A percentile compares a stretch with the other conserved stretches of the same genome.
phyloP scores from a whole-genome alignment of 2,797 vertebrate species.

The Selene dorsalis region DNA sequence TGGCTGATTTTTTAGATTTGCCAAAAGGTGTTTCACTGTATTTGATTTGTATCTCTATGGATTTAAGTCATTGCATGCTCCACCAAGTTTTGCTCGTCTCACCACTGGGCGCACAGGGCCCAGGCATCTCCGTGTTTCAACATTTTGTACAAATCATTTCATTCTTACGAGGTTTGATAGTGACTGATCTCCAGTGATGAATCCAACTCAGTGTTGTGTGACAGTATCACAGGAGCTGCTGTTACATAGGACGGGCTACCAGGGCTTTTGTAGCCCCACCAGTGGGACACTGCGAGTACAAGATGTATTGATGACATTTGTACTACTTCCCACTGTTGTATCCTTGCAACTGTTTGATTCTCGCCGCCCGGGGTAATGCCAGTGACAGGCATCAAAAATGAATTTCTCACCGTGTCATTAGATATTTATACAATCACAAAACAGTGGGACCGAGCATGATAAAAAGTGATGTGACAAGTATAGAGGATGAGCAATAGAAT shows the following conservation, averaged over 20 bases:
- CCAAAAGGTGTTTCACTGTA: background rate
- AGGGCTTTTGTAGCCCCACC: slow-evolving; percentile 28
- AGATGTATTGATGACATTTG: slow-evolving; percentile 62
- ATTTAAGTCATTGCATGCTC: slow-evolving; percentile 28
- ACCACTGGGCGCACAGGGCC: slow-evolving; percentile 38
- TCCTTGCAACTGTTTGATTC: slow-evolving; percentile 56
- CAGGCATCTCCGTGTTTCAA: slow-evolving; percentile 40
- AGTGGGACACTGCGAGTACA: slow-evolving; percentile 39
- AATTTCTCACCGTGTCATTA: slow-evolving; percentile 65
- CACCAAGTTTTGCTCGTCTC: slow-evolving; percentile 23
- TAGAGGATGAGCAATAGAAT: slow-evolving; percentile 51
- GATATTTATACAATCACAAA: slow-evolving; percentile 61
- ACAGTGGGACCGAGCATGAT: slow-evolving; percentile 30
- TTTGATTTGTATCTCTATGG: slow-evolving; percentile 37
- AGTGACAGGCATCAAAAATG: slow-evolving; percentile 55
- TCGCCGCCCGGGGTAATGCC: slow-evolving; percentile 34
- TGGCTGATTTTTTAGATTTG: background rate
- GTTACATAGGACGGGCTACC: slow-evolving; percentile 20
- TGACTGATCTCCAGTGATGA: slow-evolving; percentile 53
- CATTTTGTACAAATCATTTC: slow-evolving; percentile 49
- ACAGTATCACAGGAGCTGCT: slow-evolving; percentile 42
- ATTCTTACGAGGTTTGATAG: slow-evolving; percentile 46
- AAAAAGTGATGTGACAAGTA: slow-evolving; percentile 63
- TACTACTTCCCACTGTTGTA: slow-evolving; percentile 46
- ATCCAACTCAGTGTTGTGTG: slow-evolving; percentile 51